Percentiles rank a stretch among this genome's conserved stretches.
These are phyloP conservation scores for Oreamnos americanus DNA, from an alignment of 2,113 vertebrate species.

Conservation along the genomic window DNA sequence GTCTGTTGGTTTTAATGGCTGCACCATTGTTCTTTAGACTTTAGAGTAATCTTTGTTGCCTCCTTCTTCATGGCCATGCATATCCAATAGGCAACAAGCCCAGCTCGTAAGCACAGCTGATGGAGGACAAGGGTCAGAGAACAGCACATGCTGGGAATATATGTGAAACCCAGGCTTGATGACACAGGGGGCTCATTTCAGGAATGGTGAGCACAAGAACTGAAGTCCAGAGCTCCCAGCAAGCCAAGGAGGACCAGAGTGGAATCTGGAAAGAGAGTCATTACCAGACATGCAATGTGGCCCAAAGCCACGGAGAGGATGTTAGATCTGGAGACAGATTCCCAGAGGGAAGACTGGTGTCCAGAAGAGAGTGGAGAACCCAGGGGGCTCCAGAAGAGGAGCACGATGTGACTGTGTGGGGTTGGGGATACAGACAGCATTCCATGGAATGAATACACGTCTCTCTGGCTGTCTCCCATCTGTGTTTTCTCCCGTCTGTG, in stretches of 20 bases:
- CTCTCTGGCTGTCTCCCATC: not conserved
- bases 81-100: not conserved
- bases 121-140: not conserved
- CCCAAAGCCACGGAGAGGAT: not conserved
- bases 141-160: rapidly evolving
- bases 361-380: not conserved
- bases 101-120: not conserved
- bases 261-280: not conserved
- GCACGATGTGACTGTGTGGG: not conserved
- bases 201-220: rapidly evolving
- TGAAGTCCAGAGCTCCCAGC: not conserved
- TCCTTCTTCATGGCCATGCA: not conserved
- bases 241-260: not conserved
- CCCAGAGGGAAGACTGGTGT: not conserved
- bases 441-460: not conserved
- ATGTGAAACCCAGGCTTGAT: not conserved
- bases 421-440: not conserved
- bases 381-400: not conserved
- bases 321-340: not conserved
- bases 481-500: not conserved
- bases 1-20: not conserved
- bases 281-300: not conserved
- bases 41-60: not conserved
- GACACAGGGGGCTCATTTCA: not conserved
- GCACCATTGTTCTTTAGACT: not conserved